These are phyloP conservation scores for Drosophila phalerata DNA, from an alignment of 2,888 invertebrate genomes.

Conservation along the genomic window DNA sequence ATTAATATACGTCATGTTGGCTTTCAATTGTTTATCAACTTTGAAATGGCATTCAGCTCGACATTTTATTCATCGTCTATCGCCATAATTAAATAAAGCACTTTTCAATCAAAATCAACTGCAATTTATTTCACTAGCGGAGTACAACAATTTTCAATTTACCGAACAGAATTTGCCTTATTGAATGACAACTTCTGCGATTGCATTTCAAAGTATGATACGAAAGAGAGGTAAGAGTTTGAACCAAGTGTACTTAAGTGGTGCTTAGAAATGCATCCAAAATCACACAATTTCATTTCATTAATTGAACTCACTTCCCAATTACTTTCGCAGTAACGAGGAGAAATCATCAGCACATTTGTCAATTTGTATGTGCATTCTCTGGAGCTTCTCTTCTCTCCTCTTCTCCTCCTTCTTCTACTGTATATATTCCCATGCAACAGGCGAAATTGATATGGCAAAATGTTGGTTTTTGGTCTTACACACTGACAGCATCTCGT, in stretches of 20 bases:
- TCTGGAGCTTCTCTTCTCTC: background rate
- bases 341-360: slow-evolving; percentile 41
- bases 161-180: slow-evolving; percentile 1
- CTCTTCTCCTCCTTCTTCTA: background rate
- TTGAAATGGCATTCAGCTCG: background rate
- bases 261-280: slow-evolving; percentile 37
- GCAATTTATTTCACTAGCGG: slow-evolving; percentile 8
- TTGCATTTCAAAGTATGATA: background rate
- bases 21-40: background rate
- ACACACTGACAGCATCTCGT: slow-evolving; percentile 17
- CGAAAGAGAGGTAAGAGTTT: background rate
- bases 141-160: slow-evolving; percentile 8
- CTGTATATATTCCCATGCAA: slow-evolving; percentile 37
- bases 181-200: background rate
- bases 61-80: background rate
- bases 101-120: background rate
- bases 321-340: slow-evolving; percentile 51
- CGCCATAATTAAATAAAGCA: background rate
- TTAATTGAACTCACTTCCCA: slow-evolving; percentile 63
- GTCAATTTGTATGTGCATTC: slow-evolving; percentile 26
- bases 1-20: background rate
- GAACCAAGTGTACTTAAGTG: slow-evolving; percentile 2
- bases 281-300: slow-evolving; percentile 55
- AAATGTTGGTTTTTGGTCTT: slow-evolving; percentile 25
- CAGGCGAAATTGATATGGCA: slow-evolving; percentile 50